Conservation (phyloP, 1,140 invertebrate species). For the Yoshiicerus persimilis region DNA sequence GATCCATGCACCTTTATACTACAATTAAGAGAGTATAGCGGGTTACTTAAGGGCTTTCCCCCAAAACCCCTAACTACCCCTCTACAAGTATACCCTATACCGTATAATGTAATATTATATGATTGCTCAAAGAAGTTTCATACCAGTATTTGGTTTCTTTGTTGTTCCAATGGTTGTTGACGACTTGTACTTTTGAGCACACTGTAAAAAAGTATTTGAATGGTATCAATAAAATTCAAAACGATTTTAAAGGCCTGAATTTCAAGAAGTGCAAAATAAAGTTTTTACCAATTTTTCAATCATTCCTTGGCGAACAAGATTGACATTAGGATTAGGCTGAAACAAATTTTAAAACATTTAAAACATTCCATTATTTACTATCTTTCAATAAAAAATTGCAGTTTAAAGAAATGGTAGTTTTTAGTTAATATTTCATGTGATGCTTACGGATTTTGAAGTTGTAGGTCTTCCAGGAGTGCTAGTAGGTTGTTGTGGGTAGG, state of each 20-base stretch:
- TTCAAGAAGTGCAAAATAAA: background rate
- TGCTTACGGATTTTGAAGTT: background rate
- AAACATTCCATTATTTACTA: background rate
- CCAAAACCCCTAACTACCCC: no score
- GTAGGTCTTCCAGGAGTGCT: background rate
- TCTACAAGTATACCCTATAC: no score
- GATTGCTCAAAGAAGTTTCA: background rate
- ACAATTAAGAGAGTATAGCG: no score
- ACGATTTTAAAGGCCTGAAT: no score
- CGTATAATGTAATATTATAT: background rate
- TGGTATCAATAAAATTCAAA: no score
- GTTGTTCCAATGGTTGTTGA: background rate
- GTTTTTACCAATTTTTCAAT: slow-evolving; percentile 23
- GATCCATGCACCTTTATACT: no score
- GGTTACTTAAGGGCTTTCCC: no score
- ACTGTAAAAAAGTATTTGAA: background rate
- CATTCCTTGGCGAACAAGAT: background rate
- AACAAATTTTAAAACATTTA: background rate
- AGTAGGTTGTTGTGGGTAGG: background rate
- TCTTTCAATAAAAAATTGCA: background rate
- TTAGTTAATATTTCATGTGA: background rate
- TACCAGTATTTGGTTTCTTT: background rate
- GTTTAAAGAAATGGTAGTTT: background rate
- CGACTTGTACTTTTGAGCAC: background rate
- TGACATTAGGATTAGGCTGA: background rate